Percentiles rank a stretch among this genome's conserved stretches.
These are phyloP conservation scores for Drosophila macrospina DNA, from an alignment of 2,888 invertebrate species.

Conservation along the genomic window DNA sequence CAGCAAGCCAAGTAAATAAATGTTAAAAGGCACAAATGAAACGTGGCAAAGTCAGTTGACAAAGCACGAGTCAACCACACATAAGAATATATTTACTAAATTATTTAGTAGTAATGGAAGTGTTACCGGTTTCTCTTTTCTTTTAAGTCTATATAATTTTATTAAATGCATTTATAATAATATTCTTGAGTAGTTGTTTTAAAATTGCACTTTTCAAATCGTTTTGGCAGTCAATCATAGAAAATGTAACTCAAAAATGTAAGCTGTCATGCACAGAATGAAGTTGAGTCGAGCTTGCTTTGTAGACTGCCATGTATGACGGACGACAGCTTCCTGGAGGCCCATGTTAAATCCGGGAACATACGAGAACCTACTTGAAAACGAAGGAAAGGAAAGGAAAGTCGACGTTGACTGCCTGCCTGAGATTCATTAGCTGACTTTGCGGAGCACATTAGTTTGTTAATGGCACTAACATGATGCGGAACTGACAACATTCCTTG, in stretches of 20 bases:
- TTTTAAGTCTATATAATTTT: too few species aligned
- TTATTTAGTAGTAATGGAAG: conserved; percentile 28
- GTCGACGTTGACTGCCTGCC: conserved; percentile 11
- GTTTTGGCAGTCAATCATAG: conserved; percentile 45
- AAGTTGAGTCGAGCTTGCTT: conserved; percentile 68
- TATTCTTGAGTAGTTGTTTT: conserved; percentile 55
- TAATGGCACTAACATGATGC: conserved; percentile 80
- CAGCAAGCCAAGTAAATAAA: conserved; percentile 71
- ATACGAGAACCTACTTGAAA: conserved; percentile 6
- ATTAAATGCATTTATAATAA: conserved; percentile 1
- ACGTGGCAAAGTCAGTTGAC: conserved; percentile 70
- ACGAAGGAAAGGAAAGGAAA: conserved; percentile 1
- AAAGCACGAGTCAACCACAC: conserved; percentile 54
- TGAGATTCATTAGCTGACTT: conserved; percentile 44
- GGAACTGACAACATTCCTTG: conserved; percentile 62
- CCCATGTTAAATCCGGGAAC: conserved; percentile 47
- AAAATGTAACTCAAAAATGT: conserved; percentile 41
- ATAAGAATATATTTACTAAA: conserved; percentile 31
- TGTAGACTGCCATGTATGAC: conserved; percentile 42
- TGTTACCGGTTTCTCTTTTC: too few species aligned
- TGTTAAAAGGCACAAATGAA: conserved; percentile 70
- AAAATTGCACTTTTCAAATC: conserved; percentile 68
- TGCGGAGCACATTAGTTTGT: conserved; percentile 68
- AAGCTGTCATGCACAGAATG: conserved; percentile 7
- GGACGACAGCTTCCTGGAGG: conserved; percentile 45